These are phyloP conservation scores for Hipposideros larvatus DNA, from an alignment of 2,797 vertebrate species.

Conservation along the genomic window DNA sequence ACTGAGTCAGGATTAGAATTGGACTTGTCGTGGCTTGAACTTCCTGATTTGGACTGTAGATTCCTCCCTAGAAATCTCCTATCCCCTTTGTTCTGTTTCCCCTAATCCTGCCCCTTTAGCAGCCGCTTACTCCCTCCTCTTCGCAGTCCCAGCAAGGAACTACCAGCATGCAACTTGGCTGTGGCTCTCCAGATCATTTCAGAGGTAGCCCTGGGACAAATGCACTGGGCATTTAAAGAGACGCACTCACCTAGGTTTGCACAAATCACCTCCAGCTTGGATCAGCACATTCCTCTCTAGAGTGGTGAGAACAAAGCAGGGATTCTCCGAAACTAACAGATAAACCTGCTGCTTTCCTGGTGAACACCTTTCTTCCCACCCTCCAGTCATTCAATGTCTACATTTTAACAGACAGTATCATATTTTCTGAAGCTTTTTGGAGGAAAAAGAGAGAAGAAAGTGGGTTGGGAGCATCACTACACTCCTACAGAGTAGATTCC, in stretches of 20 bases:
- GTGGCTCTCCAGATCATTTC: neutral
- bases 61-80: neutral
- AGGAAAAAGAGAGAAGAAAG: neutral
- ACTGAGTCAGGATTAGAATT: constrained; percentile 8
- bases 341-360: neutral
- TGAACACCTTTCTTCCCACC: neutral
- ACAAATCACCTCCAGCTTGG: neutral
- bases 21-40: neutral
- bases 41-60: neutral
- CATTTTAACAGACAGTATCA: neutral
- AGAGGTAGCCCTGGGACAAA: neutral
- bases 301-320: neutral
- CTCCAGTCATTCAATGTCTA: neutral
- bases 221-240: neutral
- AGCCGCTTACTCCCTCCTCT: neutral
- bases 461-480: neutral
- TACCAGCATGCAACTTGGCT: no score
- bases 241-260: neutral
- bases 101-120: neutral
- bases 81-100: neutral
- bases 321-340: neutral
- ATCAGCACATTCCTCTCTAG: neutral
- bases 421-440: constrained; percentile 3
- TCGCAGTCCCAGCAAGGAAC: neutral
- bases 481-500: neutral